Evolutionary conservation across 2,888 invertebrate genomes (phyloP).

Genomic region (Serripes groenlandicus): DNA sequence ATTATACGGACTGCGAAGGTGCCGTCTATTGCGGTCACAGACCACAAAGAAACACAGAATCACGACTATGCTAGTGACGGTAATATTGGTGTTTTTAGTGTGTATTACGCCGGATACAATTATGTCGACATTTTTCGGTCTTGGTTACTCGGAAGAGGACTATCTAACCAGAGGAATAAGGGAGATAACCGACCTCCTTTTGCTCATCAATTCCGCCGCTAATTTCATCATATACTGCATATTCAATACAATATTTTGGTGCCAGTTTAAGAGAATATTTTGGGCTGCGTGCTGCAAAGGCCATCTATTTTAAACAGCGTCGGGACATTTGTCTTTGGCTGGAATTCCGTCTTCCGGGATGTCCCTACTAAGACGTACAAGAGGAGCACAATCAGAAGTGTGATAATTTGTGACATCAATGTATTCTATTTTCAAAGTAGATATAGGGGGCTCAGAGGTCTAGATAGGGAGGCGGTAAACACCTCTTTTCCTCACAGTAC

Average conservation of each 20-base stretch:
- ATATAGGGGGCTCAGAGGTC: too few species aligned
- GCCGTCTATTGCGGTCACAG: slow-evolving; percentile 74
- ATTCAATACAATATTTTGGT: slow-evolving; percentile 85
- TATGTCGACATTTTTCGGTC: slow-evolving; percentile 84
- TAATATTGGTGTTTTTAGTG: slow-evolving; percentile 85
- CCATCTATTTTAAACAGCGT: slow-evolving; percentile 8
- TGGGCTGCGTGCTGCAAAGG: slow-evolving; percentile 59
- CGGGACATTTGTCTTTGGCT: slow-evolving; percentile 19
- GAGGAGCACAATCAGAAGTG: slow-evolving; percentile 5
- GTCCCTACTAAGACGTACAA: neutral
- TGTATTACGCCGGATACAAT: slow-evolving; percentile 85
- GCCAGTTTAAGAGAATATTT: slow-evolving; percentile 74
- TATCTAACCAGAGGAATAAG: slow-evolving; percentile 82
- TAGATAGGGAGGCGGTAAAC: too few species aligned
- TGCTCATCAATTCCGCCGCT: slow-evolving; percentile 84
- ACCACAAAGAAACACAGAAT: slow-evolving; percentile 80
- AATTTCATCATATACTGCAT: slow-evolving; percentile 85
- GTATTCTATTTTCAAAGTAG: too few species aligned
- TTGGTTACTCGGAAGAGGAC: slow-evolving; percentile 84
- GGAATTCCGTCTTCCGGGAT: slow-evolving; percentile 7
- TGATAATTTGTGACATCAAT: too few species aligned
- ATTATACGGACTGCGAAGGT: slow-evolving; percentile 80
- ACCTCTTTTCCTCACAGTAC: too few species aligned
- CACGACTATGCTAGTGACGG: slow-evolving; percentile 84
- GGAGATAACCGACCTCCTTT: slow-evolving; percentile 84